Conservation (phyloP, 64 coral and sea anemone genomes). For the Cladopsammia gracilis region DNA sequence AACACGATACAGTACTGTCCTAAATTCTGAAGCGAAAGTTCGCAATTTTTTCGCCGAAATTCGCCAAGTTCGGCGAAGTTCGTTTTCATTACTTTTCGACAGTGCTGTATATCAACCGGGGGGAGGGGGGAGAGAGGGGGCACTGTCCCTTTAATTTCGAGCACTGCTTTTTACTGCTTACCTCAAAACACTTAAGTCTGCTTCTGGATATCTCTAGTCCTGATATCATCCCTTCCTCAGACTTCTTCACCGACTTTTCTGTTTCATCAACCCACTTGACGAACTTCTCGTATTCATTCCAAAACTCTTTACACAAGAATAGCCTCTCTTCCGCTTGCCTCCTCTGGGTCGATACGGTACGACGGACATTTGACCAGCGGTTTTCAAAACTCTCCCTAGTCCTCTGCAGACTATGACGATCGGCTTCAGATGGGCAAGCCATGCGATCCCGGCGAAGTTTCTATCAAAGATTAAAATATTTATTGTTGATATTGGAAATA, state of each 20-base stretch:
- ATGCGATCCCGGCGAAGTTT: constrained; percentile 88
- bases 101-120: no score
- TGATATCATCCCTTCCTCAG: constrained; percentile 46
- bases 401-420: constrained; percentile 65
- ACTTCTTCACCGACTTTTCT: constrained; percentile 69
- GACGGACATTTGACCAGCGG: constrained; percentile 89
- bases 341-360: constrained; percentile 62
- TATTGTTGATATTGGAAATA: neutral
- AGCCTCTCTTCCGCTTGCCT: constrained; percentile 89
- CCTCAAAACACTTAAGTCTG: constrained; percentile 82
- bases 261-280: constrained; percentile 78
- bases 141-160: no score
- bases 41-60: no score
- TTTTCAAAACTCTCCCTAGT: constrained; percentile 95
- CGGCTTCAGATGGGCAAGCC: constrained; percentile 82
- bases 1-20: no score
- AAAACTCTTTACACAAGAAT: constrained; percentile 86
- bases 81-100: no score
- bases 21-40: no score
- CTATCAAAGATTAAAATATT: constrained; percentile 39
- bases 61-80: no score
- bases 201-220: constrained; percentile 70
- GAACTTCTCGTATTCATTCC: constrained; percentile 95
- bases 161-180: neutral
- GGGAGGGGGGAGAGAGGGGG: no score